Evolutionary conservation across 2,113 vertebrate genomes (phyloP), one percentile per base, ranked within the genome.

Genomic region (Lophotis ruficrista): DNA sequence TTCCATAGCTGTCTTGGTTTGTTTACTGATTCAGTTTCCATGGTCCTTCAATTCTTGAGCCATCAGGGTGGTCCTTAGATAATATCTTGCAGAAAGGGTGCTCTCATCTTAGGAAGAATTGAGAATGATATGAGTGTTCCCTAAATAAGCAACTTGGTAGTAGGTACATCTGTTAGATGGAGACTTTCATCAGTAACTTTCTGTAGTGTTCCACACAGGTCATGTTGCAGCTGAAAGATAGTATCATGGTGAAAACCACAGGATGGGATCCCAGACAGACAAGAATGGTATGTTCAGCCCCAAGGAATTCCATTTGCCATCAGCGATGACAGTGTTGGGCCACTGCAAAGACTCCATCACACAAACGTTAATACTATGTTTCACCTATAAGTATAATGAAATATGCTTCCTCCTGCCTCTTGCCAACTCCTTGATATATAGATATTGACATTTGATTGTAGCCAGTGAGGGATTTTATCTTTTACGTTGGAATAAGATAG

Each of bases 21-120:
- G 13, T 70, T 80, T 41, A 10, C 31, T 41, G 16, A 15, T 73
- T 57, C 30, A 2, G 1, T 81, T 82, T 64, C 75, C 8, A 2
- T 0, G 0, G 13, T 41, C 19, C n/a, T 66, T 54, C 64, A 24
- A 0, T 57, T 38, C 30, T 12, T 15, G 10, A 83, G 37, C 20
- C 35, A 9, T 24, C 23, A 57, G 57, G 12, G 7, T 35, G 7
- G 15, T 43, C 64, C 50, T 73, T n/a, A 21, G 35, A 2, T 4
- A 14, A 35, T 2, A 3, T 81, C 23, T 78, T 65, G 45, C 43
- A 61, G 54, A 54, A 90, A 45, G 48, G 12, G 10, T 61, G 14
- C 6, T 84, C 21, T 30, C 3, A 13, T 62, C 9, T 58, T 24
- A 73, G 65, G 8, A 31, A 88, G 33, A 28, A 51, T 5, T 41